A percentile compares a stretch with the other conserved stretches of the same genome.
These are phyloP conservation scores for Muscicapa comitata DNA, from an alignment of 2,797 vertebrate genomes.

Conservation along the genomic window DNA sequence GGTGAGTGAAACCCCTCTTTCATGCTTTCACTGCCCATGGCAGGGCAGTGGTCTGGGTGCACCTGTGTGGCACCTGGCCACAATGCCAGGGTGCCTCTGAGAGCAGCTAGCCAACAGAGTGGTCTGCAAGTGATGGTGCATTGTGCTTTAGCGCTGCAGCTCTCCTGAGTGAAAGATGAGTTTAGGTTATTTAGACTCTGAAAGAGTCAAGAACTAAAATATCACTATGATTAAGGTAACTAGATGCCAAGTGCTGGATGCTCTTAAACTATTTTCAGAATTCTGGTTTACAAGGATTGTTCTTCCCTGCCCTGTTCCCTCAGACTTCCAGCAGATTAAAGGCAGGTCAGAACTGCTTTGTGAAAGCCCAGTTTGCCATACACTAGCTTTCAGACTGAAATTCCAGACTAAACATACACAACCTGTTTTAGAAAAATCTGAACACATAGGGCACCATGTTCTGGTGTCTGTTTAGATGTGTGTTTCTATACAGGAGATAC, in stretches of 20 bases:
- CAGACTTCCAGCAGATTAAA: background rate
- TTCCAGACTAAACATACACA: background rate
- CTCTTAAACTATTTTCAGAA: background rate
- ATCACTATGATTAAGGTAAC: background rate
- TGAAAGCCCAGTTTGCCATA: background rate
- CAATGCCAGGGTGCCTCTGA: background rate
- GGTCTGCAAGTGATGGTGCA: background rate
- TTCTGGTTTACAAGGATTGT: background rate
- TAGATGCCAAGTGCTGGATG: background rate
- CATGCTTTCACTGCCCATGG: background rate
- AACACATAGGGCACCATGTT: background rate
- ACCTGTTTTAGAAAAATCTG: background rate
- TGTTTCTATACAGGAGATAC: background rate
- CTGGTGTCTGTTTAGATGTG: background rate
- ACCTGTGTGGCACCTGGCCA: rapidly evolving
- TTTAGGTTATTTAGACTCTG: background rate
- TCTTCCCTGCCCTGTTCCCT: background rate
- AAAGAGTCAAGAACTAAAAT: background rate
- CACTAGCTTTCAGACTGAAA: background rate
- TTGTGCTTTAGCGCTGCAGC: background rate
- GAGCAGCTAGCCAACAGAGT: too few species aligned
- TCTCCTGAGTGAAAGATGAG: background rate
- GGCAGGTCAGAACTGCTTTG: background rate
- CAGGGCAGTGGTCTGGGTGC: background rate
- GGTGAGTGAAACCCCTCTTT: background rate